Conservation (phyloP, 2,888 invertebrate species). For the Timema cristinae region DNA sequence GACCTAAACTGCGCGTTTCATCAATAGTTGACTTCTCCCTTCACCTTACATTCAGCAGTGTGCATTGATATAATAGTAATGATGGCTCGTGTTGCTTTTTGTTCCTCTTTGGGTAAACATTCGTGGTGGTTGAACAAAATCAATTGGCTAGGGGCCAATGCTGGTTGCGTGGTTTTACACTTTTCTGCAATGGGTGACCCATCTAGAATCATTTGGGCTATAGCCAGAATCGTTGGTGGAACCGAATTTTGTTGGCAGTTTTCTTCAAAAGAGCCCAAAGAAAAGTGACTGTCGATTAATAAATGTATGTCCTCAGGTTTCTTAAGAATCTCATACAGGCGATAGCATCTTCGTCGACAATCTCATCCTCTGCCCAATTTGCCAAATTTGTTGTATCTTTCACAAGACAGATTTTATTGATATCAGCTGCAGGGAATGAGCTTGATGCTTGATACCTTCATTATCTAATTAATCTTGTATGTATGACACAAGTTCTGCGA, state of each 20-base stretch:
- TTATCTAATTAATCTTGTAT: not conserved
- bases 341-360: slow-evolving; percentile 7
- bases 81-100: not conserved
- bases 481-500: not conserved
- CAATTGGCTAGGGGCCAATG: not conserved
- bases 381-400: not conserved
- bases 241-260: not conserved
- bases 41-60: not conserved
- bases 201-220: not conserved
- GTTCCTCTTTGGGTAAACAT: not conserved
- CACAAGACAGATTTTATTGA: not conserved
- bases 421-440: not conserved
- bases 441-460: not conserved
- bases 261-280: not conserved
- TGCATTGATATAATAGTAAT: not conserved
- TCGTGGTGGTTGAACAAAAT: slow-evolving; percentile 1
- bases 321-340: not conserved
- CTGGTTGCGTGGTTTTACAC: no score
- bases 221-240: not conserved
- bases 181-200: not conserved
- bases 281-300: not conserved
- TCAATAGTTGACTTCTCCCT: slow-evolving; percentile 4
- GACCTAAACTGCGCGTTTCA: not conserved
- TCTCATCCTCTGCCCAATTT: not conserved
- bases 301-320: no score